Evolutionary conservation across 2,888 invertebrate species (phyloP).

Genomic region (Rotaria sp.): DNA sequence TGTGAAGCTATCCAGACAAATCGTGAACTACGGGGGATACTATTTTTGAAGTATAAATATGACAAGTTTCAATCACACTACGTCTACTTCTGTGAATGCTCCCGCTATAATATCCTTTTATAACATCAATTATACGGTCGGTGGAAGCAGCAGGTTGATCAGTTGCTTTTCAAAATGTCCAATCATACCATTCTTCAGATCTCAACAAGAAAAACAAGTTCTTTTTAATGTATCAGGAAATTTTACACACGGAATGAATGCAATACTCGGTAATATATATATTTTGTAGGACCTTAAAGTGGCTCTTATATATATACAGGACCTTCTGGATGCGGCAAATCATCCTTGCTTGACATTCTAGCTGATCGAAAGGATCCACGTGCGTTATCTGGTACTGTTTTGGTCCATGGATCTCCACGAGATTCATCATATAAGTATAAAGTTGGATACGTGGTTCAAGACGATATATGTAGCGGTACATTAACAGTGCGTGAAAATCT

Average conservation of each 20-base stretch:
- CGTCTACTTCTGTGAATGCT: too few relatives aligned
- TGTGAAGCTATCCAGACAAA: too few relatives aligned
- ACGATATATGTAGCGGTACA: conserved; percentile 55
- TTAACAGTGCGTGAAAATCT: conserved; percentile 48
- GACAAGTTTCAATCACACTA: too few relatives aligned
- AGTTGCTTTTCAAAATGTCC: too few relatives aligned
- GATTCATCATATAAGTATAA: conserved; percentile 54
- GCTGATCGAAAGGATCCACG: conserved; percentile 50
- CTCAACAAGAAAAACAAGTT: not conserved
- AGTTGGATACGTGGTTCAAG: conserved; percentile 56
- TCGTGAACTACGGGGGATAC: too few relatives aligned
- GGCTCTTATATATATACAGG: too few relatives aligned
- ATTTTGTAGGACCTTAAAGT: too few relatives aligned
- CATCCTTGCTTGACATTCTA: conserved; percentile 52
- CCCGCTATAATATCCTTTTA: too few relatives aligned
- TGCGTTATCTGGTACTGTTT: conserved; percentile 47
- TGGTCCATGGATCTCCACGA: conserved; percentile 50
- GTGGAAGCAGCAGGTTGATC: too few relatives aligned
- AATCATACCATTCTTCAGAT: too few relatives aligned
- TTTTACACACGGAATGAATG: conserved; percentile 53
- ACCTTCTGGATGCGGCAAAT: conserved; percentile 55
- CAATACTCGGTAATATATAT: conserved; percentile 48
- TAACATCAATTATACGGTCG: too few relatives aligned
- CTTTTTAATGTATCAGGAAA: conserved; percentile 46
- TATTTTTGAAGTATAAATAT: too few relatives aligned